Conservation (phyloP, 2,113 vertebrate species). For the Oophaga pumilio region DNA sequence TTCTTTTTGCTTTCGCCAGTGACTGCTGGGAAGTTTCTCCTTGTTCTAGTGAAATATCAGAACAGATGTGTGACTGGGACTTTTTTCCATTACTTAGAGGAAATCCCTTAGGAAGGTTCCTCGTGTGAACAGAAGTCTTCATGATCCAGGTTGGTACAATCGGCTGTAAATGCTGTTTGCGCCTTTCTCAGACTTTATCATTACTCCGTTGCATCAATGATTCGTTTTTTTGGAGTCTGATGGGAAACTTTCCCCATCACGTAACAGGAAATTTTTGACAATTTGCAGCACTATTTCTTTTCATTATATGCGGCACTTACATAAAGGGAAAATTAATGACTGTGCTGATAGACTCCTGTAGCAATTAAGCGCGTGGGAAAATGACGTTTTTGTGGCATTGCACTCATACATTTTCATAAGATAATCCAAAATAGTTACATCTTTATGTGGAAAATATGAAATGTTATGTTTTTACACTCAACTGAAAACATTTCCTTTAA, state of each 20-base stretch:
- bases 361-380: background rate
- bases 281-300: background rate
- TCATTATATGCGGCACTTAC: background rate
- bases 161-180: background rate
- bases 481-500: too few relatives aligned
- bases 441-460: background rate
- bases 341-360: background rate
- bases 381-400: background rate
- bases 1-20: background rate
- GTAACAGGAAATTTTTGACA: background rate
- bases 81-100: background rate
- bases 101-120: slow-evolving; percentile 22
- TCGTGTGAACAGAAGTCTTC: background rate
- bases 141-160: slow-evolving; percentile 11
- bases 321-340: background rate
- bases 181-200: slow-evolving; percentile 6
- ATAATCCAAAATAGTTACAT: background rate
- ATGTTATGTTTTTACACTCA: too few relatives aligned
- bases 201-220: background rate
- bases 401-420: background rate
- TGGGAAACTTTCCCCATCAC: background rate
- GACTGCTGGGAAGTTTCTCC: background rate
- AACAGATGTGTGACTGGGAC: background rate
- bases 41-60: background rate
- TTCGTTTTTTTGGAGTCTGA: background rate